These are phyloP conservation scores for Anthophora plumipes DNA, from an alignment of 2,888 invertebrate species.

Conservation along the genomic window DNA sequence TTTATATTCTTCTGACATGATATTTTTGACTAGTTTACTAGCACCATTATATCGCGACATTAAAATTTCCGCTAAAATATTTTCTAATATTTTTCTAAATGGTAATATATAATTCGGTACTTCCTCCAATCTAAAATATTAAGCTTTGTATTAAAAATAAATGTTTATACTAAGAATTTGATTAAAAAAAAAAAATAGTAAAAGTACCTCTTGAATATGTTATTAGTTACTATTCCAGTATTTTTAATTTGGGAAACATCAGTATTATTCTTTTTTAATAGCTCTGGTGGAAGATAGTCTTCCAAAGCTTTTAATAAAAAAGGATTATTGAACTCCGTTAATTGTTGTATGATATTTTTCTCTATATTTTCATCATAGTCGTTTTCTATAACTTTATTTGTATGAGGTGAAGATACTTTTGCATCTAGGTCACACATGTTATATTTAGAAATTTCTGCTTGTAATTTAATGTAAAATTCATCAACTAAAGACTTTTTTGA, in stretches of 20 bases:
- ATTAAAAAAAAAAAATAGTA: conserved; percentile 15
- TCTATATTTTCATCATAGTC: conserved; percentile 71
- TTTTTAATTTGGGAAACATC: neutral
- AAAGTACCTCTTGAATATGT: conserved; percentile 62
- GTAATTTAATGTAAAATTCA: conserved; percentile 76
- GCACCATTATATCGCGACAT: conserved; percentile 83
- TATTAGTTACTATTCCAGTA: conserved; percentile 14
- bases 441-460: conserved; percentile 76
- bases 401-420: conserved; percentile 52
- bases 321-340: conserved; percentile 78
- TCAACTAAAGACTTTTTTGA: conserved; percentile 74
- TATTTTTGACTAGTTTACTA: conserved; percentile 85
- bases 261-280: conserved; percentile 62
- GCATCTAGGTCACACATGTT: conserved; percentile 36
- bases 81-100: conserved; percentile 83
- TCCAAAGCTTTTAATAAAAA: conserved; percentile 85
- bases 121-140: conserved; percentile 71
- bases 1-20: conserved; percentile 85
- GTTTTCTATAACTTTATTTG: conserved; percentile 22
- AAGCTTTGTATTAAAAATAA: neutral
- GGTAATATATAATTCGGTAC: conserved; percentile 82
- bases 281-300: conserved; percentile 79
- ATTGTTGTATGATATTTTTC: conserved; percentile 76
- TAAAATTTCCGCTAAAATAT: conserved; percentile 83
- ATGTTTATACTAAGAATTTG: neutral